A percentile compares a stretch with the other conserved stretches of the same genome.
Evolutionary conservation across 2,113 vertebrate species (phyloP).

Genomic region (Anguilla rostrata): DNA sequence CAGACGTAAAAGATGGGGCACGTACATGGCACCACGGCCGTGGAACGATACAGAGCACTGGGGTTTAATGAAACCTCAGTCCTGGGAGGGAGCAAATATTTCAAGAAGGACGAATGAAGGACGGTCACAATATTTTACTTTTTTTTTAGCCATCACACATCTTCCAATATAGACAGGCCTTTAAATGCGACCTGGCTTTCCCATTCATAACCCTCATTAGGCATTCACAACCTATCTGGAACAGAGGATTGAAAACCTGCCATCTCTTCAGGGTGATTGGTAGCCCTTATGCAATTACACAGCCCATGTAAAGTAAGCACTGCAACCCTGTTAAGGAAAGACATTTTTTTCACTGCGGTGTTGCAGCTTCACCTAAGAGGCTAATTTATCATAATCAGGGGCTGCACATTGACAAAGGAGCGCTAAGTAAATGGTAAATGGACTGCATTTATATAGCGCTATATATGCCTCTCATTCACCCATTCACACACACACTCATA

Average conservation of each 20-base stretch:
- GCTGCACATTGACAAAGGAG: conserved; percentile 45
- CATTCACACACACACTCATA: no score
- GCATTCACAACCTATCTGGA: conserved; percentile 50
- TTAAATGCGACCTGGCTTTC: conserved; percentile 50
- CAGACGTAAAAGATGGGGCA: conserved; percentile 55
- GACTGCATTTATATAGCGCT: no score
- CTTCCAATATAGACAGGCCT: conserved; percentile 34
- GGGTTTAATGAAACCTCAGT: conserved; percentile 17
- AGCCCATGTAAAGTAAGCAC: conserved; percentile 49
- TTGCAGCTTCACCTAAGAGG: conserved; percentile 56
- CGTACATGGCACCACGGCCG: conserved; percentile 41
- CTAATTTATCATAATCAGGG: conserved; percentile 64
- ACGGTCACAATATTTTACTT: conserved; percentile 42
- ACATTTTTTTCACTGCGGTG: conserved; percentile 62
- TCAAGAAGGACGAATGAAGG: conserved; percentile 37
- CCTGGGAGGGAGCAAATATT: background rate
- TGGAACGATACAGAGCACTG: conserved; percentile 48
- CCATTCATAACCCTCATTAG: conserved; percentile 67
- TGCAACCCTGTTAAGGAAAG: conserved; percentile 63
- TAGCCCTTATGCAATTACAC: conserved; percentile 51
- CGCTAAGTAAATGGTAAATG: conserved; percentile 24
- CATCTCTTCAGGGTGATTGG: conserved; percentile 39
- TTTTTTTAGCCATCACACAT: conserved; percentile 4
- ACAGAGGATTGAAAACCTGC: conserved; percentile 35
- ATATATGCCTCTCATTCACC: no score